Conservation (phyloP, 2,113 vertebrate species). For the Elaphurus davidianus region DNA sequence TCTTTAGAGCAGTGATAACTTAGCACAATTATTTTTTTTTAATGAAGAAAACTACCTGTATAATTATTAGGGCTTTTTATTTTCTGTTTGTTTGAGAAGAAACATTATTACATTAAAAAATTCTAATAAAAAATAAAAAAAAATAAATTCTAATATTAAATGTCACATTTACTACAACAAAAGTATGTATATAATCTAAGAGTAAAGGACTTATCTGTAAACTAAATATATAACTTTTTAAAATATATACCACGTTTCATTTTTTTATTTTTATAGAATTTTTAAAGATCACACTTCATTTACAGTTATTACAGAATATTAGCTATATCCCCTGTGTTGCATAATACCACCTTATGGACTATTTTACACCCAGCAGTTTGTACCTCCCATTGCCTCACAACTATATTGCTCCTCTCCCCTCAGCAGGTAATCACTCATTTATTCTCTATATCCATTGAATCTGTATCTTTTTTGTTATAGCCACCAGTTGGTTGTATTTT, state of each 20-base stretch:
- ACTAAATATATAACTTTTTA: background rate
- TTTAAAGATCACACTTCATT: background rate
- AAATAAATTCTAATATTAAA: background rate
- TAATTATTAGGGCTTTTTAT: background rate
- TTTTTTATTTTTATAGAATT: background rate
- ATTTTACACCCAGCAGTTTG: background rate
- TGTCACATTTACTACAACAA: background rate
- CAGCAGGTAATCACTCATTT: background rate
- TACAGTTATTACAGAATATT: background rate
- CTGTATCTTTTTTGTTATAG: background rate
- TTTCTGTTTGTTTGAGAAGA: background rate
- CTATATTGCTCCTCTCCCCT: background rate
- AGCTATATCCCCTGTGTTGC: background rate
- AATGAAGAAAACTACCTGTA: background rate
- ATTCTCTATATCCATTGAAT: background rate
- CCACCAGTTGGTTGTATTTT: background rate
- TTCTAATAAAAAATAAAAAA: background rate
- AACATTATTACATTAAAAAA: background rate
- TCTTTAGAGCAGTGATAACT: background rate
- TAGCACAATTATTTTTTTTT: background rate
- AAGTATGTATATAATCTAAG: background rate
- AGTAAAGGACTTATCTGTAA: background rate
- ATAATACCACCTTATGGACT: background rate
- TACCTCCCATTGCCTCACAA: background rate
- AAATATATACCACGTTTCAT: background rate